Base-by-base conservation (phyloP, 2,888 invertebrate genomes). In the Pristionchus entomophagus region DNA sequence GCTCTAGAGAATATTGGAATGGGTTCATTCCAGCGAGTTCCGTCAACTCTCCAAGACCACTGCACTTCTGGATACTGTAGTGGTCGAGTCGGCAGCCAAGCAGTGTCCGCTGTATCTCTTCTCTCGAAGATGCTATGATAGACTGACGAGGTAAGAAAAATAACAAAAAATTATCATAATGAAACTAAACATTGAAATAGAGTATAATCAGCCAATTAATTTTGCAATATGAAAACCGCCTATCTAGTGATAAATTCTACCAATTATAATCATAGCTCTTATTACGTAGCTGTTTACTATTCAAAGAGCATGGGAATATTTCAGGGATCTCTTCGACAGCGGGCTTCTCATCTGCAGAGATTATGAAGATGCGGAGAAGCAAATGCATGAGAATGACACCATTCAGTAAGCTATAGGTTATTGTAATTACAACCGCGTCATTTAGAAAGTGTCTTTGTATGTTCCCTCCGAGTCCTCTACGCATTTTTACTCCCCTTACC, bases 261-360 rank as follows among this genome's bases (percentile, higher is more conserved):
- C n/a, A n/a, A n/a, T n/a, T n/a, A n/a, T n/a, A n/a, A n/a, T n/a
- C n/a, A n/a, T n/a, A n/a, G n/a, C n/a, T n/a, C n/a, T n/a, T n/a
- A n/a, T n/a, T n/a, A n/a, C n/a, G n/a, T n/a, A n/a, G n/a, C n/a
- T n/a, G n/a, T n/a, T n/a, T n/a, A n/a, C n/a, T n/a, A n/a, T n/a
- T n/a, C n/a, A 14, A 26, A 32, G 29, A 62, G 10, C 35, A 65
- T 53, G 56, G 14, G 2, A 19, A 41, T 0, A 45, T 73, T 73
- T 8, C 73, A 73, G 73, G 5, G 73, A 73, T 19, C 73, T 73
- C 12, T 73, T 73, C 73, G 73, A 73, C 12, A 26, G 73, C 14
- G 73, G 73, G 12, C 10, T n/a, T 45, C 41, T 73, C 41, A 73
- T 73, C 45, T 73, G 73, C n/a, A 26, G 10, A 10, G 12, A 73